Base-by-base conservation (phyloP, 2,113 vertebrate genomes). In the Setophaga kirtlandii region DNA sequence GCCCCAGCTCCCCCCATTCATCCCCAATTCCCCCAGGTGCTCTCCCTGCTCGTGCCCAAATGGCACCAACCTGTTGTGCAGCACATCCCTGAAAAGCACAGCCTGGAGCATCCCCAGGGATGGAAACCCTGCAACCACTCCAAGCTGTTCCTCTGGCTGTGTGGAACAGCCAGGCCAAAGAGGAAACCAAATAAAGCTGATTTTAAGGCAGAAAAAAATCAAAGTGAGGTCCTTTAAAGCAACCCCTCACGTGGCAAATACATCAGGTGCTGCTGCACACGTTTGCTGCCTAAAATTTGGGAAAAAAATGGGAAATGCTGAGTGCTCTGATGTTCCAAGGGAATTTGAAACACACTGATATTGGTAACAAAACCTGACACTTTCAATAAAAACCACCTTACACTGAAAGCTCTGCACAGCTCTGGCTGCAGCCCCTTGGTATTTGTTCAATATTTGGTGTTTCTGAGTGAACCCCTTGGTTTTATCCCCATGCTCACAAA, bases 61-160 rank as follows among this genome's bases (percentile, higher is more conserved):
- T 97, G 97, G 97, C 96, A 98, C 70, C 97, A 97, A 98, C 97
- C 98, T 98, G 97, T 97, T 96, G 97, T 96, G 97, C 87, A 95
- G 97, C 95, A 64, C 91, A 75, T 78, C 97, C 96, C 90, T 98
- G 97, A 98, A 98, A 98, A 98, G 98, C 97, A 97, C 67, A 98
- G 98, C 98, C 98, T 98, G 99, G 98, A 98, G 97, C 98, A 98
- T 98, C 98, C 97, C 97, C 97, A 94, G 98, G 98, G 99, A 99
- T 98, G 98, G 97, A 98, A 98, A 98, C 98, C 98, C 98, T 94
- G 98, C 98, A 98, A 98, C 97, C 97, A 92, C 97, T 97, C 97
- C 98, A 98, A 98, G 98, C 99, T 98, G 98, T 96, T 98, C 96
- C 97, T 97, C 92, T 95, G 97, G 90, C 98, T 98, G 92, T 4